These are phyloP conservation scores for Zaprionus tsacasi DNA, from an alignment of 1,140 invertebrate species.

Conservation along the genomic window DNA sequence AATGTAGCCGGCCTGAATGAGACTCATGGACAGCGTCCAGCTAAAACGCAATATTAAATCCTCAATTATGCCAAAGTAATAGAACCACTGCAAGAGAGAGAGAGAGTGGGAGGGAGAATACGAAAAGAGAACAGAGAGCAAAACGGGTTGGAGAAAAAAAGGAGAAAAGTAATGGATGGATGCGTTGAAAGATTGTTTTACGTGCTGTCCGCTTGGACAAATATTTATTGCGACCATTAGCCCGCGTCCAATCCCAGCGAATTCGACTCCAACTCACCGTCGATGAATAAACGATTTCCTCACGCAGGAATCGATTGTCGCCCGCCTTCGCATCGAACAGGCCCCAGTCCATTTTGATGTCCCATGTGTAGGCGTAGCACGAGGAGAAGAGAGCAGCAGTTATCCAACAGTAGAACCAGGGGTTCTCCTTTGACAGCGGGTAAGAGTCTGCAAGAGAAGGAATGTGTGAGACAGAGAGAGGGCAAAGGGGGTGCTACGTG, in stretches of 20 bases:
- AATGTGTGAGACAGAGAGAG: neutral
- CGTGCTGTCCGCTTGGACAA: slow-evolving; percentile 64
- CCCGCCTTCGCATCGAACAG: slow-evolving; percentile 93
- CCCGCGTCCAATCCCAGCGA: neutral
- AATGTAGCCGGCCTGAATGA: slow-evolving; percentile 90
- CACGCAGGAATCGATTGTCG: slow-evolving; percentile 92
- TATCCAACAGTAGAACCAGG: slow-evolving; percentile 93
- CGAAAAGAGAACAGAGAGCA: slow-evolving; percentile 85
- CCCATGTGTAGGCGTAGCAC: slow-evolving; percentile 96
- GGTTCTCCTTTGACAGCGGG: slow-evolving; percentile 87
- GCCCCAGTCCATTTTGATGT: slow-evolving; percentile 99
- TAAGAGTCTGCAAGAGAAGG: slow-evolving; percentile 85
- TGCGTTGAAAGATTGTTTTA: slow-evolving; percentile 71
- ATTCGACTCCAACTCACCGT: slow-evolving; percentile 84
- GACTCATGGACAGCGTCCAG: slow-evolving; percentile 91
- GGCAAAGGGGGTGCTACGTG: slow-evolving; percentile 18
- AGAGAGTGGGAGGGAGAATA: slow-evolving; percentile 76
- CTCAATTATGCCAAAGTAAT: slow-evolving; percentile 98
- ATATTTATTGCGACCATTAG: slow-evolving; percentile 77
- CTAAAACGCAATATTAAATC: slow-evolving; percentile 95
- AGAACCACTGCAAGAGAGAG: slow-evolving; percentile 89
- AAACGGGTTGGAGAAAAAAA: neutral
- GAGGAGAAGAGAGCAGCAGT: slow-evolving; percentile 91
- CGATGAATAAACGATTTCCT: slow-evolving; percentile 92
- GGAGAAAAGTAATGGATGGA: slow-evolving; percentile 58